Evolutionary conservation across 23 tunicate genomes (phyloP).

Genomic region (Halocynthia aurantium): DNA sequence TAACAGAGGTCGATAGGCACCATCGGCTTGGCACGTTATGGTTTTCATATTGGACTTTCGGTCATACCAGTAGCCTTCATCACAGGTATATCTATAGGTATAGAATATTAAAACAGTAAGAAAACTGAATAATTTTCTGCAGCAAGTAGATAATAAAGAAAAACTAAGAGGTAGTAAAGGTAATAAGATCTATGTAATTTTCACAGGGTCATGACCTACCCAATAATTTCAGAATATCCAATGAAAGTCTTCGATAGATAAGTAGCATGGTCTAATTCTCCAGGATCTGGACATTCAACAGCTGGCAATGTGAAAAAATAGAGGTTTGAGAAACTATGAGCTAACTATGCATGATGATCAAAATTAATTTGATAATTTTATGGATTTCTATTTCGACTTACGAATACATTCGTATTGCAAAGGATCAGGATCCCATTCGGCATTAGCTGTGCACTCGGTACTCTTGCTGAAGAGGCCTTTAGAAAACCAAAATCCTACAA

Average conservation of each 20-base stretch:
- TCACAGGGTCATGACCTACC: conserved; percentile 22
- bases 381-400: conserved; percentile 8
- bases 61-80: conserved; percentile 32
- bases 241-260: not conserved
- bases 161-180: too few relatives aligned
- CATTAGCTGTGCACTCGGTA: conserved; percentile 38
- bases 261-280: conserved; percentile 27
- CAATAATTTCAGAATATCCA: conserved; percentile 31
- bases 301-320: conserved; percentile 19
- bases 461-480: not conserved
- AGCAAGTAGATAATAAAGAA: too few relatives aligned
- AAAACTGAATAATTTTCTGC: too few relatives aligned
- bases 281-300: conserved; percentile 66
- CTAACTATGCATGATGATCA: too few relatives aligned
- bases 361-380: too few relatives aligned
- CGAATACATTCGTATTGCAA: conserved; percentile 23
- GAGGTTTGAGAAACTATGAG: too few relatives aligned
- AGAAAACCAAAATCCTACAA: conserved; percentile 63
- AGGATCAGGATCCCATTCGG: conserved; percentile 67
- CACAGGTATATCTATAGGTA: conserved; percentile 36
- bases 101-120: not conserved
- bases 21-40: conserved; percentile 33
- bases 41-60: conserved; percentile 8
- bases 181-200: too few relatives aligned
- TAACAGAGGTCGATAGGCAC: conserved; percentile 36